Evolutionary conservation across 2,797 vertebrate genomes (phyloP).

Genomic region (Pseudochirops corinnae): DNA sequence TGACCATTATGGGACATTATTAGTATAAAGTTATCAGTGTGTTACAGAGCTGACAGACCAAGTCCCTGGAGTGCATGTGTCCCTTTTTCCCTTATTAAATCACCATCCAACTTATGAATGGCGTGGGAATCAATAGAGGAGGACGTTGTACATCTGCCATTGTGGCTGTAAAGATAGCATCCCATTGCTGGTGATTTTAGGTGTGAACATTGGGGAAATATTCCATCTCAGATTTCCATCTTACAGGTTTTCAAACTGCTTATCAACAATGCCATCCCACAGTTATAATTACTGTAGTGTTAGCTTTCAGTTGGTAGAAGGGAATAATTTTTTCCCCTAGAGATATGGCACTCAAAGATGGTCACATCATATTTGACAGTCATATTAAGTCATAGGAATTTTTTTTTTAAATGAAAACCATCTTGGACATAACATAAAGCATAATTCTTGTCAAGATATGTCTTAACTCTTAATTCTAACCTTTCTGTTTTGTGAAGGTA

Average conservation of each 20-base stretch:
- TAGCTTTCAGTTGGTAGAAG: background rate
- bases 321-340: background rate
- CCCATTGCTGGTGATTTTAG: background rate
- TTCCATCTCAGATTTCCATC: no score
- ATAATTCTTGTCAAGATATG: background rate
- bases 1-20: conserved; percentile 49
- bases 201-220: background rate
- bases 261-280: background rate
- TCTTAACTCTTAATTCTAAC: background rate
- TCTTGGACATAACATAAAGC: background rate
- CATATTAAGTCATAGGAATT: background rate
- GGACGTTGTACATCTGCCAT: background rate
- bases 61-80: conserved; percentile 13
- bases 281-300: background rate
- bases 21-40: conserved; percentile 51
- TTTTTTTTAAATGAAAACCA: background rate
- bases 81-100: conserved; percentile 49
- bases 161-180: background rate
- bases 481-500: conserved; percentile 25
- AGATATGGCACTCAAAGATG: background rate
- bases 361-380: background rate
- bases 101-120: conserved; percentile 30
- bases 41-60: conserved; percentile 44
- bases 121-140: conserved; percentile 12
- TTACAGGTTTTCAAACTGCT: background rate